Percentiles rank a stretch among this genome's conserved stretches.
These are phyloP conservation scores for Macrosiphum euphorbiae DNA, from an alignment of 2,888 invertebrate species.

Conservation along the genomic window DNA sequence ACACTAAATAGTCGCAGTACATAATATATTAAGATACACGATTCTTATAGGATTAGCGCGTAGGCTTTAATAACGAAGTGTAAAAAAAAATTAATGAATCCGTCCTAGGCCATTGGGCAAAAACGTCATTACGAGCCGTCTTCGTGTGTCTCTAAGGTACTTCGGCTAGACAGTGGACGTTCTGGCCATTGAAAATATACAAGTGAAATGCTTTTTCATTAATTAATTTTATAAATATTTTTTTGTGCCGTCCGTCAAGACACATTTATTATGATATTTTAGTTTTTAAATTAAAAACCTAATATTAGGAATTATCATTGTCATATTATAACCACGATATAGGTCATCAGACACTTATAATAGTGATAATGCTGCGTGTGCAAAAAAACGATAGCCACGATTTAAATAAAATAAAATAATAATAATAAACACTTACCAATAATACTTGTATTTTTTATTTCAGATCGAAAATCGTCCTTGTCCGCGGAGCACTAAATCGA, in stretches of 20 bases:
- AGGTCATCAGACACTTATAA: neutral
- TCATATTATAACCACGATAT: neutral
- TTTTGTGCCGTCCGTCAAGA: neutral
- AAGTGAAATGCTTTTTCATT: neutral
- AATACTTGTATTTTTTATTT: conserved; percentile 34
- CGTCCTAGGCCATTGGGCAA: conserved; percentile 44
- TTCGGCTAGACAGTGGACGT: neutral
- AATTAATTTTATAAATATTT: conserved; percentile 18
- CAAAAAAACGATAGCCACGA: neutral
- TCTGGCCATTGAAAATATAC: neutral
- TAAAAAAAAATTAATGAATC: conserved; percentile 32
- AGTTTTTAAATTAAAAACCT: conserved; percentile 11
- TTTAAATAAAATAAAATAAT: neutral
- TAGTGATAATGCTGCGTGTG: neutral
- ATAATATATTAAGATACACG: conserved; percentile 8
- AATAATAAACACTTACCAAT: conserved; percentile 37
- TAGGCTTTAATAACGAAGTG: conserved; percentile 3
- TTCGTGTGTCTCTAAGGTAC: neutral
- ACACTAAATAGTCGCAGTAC: neutral
- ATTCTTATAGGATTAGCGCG: neutral
- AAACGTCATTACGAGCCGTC: conserved; percentile 1
- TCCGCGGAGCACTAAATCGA: conserved; percentile 1
- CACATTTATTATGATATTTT: conserved; percentile 1
- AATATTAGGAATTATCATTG: neutral
- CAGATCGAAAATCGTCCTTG: neutral